phyloP scores from a whole-genome alignment of 2,113 vertebrate species.

The Proteles cristata region DNA sequence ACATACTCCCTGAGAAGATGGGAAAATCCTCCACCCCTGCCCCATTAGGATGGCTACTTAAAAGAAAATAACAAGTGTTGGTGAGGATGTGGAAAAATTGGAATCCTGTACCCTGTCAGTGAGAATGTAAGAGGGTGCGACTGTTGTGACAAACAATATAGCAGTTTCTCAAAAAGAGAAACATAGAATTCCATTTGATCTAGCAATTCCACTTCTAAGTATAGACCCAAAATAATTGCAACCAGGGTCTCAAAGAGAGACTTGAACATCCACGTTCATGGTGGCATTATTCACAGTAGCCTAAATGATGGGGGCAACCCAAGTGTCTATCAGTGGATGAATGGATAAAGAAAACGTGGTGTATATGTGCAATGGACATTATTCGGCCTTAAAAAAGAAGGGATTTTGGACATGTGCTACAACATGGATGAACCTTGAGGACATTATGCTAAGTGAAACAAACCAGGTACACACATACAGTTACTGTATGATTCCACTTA shows the following conservation, averaged over 20 bases:
- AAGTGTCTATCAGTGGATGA: background rate
- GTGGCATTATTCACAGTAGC: background rate
- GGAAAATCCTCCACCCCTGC: background rate
- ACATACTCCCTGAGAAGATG: background rate
- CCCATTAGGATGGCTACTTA: background rate
- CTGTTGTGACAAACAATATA: background rate
- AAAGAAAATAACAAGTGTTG: background rate
- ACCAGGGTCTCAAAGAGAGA: background rate
- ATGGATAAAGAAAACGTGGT: background rate
- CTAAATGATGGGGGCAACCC: background rate
- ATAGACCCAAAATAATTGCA: background rate
- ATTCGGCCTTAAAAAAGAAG: background rate
- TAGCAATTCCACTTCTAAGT: background rate
- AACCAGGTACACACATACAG: background rate
- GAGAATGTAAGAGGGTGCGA: background rate
- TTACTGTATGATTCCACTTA: background rate
- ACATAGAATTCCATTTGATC: background rate
- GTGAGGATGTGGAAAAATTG: background rate
- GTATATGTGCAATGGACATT: background rate
- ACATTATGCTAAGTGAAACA: background rate
- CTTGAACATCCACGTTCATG: background rate
- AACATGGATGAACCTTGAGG: background rate
- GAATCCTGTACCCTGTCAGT: background rate
- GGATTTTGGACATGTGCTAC: background rate
- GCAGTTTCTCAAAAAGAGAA: background rate